phyloP scores from a whole-genome alignment of 2,797 vertebrate genomes.

The Oreortyx pictus region DNA sequence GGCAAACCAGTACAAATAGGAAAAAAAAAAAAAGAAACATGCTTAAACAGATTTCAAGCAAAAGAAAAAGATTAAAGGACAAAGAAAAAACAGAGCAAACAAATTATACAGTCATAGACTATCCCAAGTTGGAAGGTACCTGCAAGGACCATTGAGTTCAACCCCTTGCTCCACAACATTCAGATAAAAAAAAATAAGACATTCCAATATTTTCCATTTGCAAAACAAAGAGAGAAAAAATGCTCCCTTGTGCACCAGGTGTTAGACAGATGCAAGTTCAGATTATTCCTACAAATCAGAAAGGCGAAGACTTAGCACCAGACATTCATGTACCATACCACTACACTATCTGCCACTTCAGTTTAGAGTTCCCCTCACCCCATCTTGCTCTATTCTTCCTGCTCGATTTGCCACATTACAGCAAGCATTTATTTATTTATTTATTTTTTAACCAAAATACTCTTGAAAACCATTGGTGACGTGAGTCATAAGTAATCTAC shows the following conservation, averaged over 20 bases:
- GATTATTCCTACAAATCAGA: neutral
- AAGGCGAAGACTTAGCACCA: neutral
- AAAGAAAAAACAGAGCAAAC: neutral
- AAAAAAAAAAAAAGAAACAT: neutral
- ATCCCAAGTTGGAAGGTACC: no score
- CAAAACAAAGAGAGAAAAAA: neutral
- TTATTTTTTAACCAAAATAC: neutral
- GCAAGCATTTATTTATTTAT: neutral
- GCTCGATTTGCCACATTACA: neutral
- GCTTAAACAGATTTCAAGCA: neutral
- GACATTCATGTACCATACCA: no score
- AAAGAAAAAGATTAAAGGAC: neutral
- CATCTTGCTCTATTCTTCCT: neutral
- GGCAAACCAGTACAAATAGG: neutral
- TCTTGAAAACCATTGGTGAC: neutral
- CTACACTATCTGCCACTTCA: accelerated
- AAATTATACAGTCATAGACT: neutral
- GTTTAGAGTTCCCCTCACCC: neutral
- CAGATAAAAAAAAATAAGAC: neutral
- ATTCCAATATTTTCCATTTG: neutral
- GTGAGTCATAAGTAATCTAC: neutral
- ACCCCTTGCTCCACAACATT: neutral
- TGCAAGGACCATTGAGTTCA: no score
- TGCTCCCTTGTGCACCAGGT: accelerated
- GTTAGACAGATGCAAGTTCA: neutral